Base-by-base conservation (phyloP, 1,140 invertebrate genomes). In the Heliothis virescens region DNA sequence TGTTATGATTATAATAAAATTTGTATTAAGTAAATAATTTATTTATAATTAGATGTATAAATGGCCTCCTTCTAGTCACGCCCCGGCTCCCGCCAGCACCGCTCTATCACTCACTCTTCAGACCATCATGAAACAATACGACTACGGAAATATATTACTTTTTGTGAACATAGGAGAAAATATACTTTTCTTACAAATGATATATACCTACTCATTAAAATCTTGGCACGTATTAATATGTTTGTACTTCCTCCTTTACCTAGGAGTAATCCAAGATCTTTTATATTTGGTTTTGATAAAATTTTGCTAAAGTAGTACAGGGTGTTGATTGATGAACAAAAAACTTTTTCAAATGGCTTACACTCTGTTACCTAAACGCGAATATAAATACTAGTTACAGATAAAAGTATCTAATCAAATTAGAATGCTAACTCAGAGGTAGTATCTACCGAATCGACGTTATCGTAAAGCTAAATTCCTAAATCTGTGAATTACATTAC, bases 41-140 rank as follows among this genome's bases (percentile, higher is more conserved):
- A 78, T 78, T 78, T 79, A 71, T 79, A 72, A 59, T 79, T 79
- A 79, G 48, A 79, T 72, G 53, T 79, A 72, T 72, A 79, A 55
- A 78, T 79, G 55, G 26, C 67, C 67, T 48, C 48, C 65, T 18
- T 72, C 55, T 72, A 63, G 65, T 72, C 47, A 34, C 77, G 26
- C 74, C 74, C 50, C 53, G n/a, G 53, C 26, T 57, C 55, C 41
- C 47, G 26, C 77, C 77, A 72, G 67, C 77, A 75, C 52, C 60
- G 62, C 34, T 50, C 60, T 57, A 74, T 67, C 72, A 65, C 65
- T 50, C 63, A 71, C 41, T 15, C 71, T 21, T 65, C 65, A 72
- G 60, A 57, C 72, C 75, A 52, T 65, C 65, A 52, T 48, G 47
- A 76, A 76, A 65, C 21, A 78, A 69, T 78, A 78, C 48, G 48